phyloP scores from a whole-genome alignment of 1,140 invertebrate species.

The Onthophagus taurus region DNA sequence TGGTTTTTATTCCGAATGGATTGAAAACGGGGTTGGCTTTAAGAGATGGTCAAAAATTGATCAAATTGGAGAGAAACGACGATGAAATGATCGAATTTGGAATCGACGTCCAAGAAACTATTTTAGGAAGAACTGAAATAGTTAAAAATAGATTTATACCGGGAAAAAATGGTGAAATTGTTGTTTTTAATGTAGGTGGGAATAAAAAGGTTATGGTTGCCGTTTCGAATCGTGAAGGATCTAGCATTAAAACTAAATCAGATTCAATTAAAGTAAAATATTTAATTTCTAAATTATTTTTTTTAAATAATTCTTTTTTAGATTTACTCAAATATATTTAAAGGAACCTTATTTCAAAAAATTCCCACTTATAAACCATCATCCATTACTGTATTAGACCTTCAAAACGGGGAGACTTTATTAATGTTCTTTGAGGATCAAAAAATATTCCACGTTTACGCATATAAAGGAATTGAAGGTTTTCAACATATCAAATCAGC shows the following conservation, averaged over 20 bases:
- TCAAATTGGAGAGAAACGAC: constrained; percentile 20
- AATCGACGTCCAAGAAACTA: too few species aligned
- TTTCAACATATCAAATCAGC: constrained; percentile 26
- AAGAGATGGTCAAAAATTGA: constrained; percentile 23
- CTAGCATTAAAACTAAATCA: constrained; percentile 22
- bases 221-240: constrained; percentile 26
- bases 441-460: constrained; percentile 29
- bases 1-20: constrained; percentile 27
- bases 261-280: constrained; percentile 31
- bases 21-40: constrained; percentile 27
- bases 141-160: constrained; percentile 20
- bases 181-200: constrained; percentile 31
- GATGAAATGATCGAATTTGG: too few species aligned
- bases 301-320: constrained; percentile 16
- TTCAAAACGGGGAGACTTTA: constrained; percentile 31
- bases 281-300: constrained; percentile 11
- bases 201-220: constrained; percentile 23
- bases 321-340: constrained; percentile 31
- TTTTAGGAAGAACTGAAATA: constrained; percentile 18
- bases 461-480: constrained; percentile 35
- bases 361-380: constrained; percentile 32
- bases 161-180: constrained; percentile 21
- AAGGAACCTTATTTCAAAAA: constrained; percentile 30
- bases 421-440: constrained; percentile 32
- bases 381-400: constrained; percentile 26